A percentile compares a stretch with the other conserved stretches of the same genome.
Conservation (phyloP, 2,113 vertebrate species). For the Saimiri boliviensis region DNA sequence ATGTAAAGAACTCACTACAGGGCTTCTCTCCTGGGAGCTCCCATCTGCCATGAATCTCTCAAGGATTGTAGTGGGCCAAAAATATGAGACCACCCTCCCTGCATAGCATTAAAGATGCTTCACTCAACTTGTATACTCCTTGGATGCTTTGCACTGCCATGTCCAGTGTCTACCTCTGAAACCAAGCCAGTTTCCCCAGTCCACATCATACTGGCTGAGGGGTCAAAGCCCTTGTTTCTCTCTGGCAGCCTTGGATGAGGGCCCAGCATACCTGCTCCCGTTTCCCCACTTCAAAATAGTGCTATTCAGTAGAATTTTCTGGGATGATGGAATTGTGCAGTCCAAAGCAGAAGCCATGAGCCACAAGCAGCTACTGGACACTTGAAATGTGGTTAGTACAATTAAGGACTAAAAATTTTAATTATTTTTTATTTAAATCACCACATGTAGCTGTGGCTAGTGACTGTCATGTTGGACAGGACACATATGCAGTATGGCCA, state of each 20-base stretch:
- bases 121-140: background rate
- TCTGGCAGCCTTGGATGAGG: background rate
- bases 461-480: background rate
- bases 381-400: background rate
- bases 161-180: background rate
- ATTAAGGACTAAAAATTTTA: background rate
- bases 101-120: background rate
- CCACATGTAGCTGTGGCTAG: background rate
- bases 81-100: background rate
- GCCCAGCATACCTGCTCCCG: background rate
- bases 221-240: background rate
- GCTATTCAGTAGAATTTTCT: background rate
- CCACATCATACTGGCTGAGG: background rate
- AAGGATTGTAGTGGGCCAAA: background rate
- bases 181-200: background rate
- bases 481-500: rapidly evolving
- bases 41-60: background rate
- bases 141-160: background rate
- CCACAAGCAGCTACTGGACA: background rate
- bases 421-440: background rate
- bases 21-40: background rate
- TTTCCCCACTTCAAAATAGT: background rate
- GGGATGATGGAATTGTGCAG: background rate
- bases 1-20: background rate
- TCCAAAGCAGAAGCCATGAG: background rate